Base-by-base conservation (phyloP, 2,888 invertebrate genomes). In the Dolichomitus sp. region DNA sequence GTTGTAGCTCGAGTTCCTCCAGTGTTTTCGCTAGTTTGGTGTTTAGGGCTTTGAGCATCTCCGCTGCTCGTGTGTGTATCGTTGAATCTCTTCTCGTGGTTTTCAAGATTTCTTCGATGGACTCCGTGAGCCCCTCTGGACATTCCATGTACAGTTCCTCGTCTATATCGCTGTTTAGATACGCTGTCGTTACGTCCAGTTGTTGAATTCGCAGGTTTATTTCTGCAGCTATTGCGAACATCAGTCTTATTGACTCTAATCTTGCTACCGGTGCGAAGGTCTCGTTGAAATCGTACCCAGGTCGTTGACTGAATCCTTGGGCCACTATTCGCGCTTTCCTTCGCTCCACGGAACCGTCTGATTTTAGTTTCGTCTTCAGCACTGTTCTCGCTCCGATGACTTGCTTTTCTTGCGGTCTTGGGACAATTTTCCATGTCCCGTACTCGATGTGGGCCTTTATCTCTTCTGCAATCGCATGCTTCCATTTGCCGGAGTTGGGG, bases 251-350 rank as follows among this genome's bases (percentile, higher is more conserved):
- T 7, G 52, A 52, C 6, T 52, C 40, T 14, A 70, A 17, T 59
- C 78, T 78, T 14, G 70, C 70, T 1, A 78, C 78, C 50, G 78
- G 78, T 4, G 78, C 70, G 65, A 63, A 78, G 3, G 78, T 78
- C 33, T 78, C 63, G n/a, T 27, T 61, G 6, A 40, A 77, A 33
- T 80, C 75, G 42, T 17, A 42, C 4, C 54, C 74, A 17, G 59
- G 68, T 30, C 65, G 40, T 12, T 74, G 74, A 1, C 50, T 14
- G 27, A 68, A 74, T n/a, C 74, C 80, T 14, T 40, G 52, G 9
- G 68, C 72, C 12, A 63, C 50, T 30, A 52, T 70, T n/a, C 50
- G 6, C 11, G 54, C 40, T 19, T 70, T 70, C 27, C 33, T 40
- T 14, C 69, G 23, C 27, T 37, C 50, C 12, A 50, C n/a, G 17